Percentiles rank a stretch among this genome's conserved stretches.
Evolutionary conservation across 2,113 vertebrate genomes (phyloP).

Genomic region (Antechinus stuartii): DNA sequence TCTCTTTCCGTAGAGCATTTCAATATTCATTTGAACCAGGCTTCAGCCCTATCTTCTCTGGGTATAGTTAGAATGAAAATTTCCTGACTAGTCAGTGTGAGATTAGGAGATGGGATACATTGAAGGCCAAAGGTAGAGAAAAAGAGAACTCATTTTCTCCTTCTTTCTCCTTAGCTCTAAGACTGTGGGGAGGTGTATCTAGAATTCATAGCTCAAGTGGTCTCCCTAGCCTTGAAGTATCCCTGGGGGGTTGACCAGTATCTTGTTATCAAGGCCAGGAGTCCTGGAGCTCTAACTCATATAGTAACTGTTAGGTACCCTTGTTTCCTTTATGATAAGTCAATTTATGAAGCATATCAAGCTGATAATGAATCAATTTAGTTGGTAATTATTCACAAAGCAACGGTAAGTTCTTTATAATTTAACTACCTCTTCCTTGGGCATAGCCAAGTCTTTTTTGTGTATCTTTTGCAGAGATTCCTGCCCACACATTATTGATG

Average conservation of each 20-base stretch:
- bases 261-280: background rate
- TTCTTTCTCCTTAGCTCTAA: background rate
- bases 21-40: background rate
- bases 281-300: background rate
- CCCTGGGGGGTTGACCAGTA: background rate
- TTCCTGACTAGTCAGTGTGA: background rate
- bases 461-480: background rate
- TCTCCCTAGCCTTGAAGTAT: background rate
- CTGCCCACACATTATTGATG: background rate
- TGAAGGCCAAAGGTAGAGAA: background rate
- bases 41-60: background rate
- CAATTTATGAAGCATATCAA: background rate
- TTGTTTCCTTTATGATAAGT: background rate
- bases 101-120: background rate
- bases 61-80: background rate
- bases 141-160: background rate
- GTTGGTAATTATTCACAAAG: background rate
- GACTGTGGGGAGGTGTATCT: background rate
- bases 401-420: background rate
- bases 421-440: background rate
- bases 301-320: background rate
- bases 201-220: background rate
- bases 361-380: background rate
- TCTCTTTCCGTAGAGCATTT: background rate
- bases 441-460: background rate